These are phyloP conservation scores for Drosophila fungiperda DNA, from an alignment of 2,888 invertebrate genomes.

Conservation along the genomic window DNA sequence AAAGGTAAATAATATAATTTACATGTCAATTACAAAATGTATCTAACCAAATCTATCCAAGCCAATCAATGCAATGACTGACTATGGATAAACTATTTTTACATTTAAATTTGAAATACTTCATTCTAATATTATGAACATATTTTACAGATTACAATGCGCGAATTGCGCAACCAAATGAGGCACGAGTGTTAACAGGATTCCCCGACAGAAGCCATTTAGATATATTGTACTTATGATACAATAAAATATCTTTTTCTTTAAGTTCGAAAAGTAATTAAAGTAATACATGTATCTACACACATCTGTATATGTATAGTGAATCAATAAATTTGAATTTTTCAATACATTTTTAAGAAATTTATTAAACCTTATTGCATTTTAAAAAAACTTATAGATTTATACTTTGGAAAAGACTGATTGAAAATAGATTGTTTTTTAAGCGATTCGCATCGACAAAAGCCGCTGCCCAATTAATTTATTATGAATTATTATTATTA, in stretches of 20 bases:
- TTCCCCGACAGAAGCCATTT: background rate
- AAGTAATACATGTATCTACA: background rate
- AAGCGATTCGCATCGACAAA: no score
- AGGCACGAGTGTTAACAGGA: conserved; percentile 32
- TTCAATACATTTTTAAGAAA: background rate
- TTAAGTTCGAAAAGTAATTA: background rate
- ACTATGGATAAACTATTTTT: background rate
- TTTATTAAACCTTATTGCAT: background rate
- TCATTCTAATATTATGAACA: conserved; percentile 27
- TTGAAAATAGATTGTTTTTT: background rate
- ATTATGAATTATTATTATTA: background rate
- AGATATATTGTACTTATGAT: background rate
- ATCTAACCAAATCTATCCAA: conserved; percentile 35
- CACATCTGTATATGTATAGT: background rate
- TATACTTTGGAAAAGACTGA: background rate
- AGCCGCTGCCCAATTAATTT: background rate
- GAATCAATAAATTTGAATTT: background rate
- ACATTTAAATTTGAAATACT: background rate
- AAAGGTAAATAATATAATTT: conserved; percentile 65
- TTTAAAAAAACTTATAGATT: background rate
- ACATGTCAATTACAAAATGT: conserved; percentile 53
- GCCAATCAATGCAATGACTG: conserved; percentile 2
- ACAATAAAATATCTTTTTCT: background rate
- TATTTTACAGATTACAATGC: conserved; percentile 70
- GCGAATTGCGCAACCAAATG: conserved; percentile 68